Evolutionary conservation across 2,113 vertebrate species (phyloP), one percentile per base, ranked within the genome.

Genomic region (Chloebia gouldiae): DNA sequence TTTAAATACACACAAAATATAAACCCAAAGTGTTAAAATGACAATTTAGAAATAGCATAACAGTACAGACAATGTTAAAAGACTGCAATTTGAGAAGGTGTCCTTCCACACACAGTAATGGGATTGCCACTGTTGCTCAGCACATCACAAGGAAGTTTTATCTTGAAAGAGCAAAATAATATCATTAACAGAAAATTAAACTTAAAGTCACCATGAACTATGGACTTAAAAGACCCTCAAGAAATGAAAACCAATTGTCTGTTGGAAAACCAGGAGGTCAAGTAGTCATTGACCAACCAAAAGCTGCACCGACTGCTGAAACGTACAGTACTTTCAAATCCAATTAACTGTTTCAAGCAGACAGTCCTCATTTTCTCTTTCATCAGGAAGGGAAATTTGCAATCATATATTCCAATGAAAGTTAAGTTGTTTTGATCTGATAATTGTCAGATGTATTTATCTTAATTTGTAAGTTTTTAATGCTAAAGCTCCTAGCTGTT

Each of bases 381-480:
- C 95, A 98, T 97, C 92, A 94, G 89, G 95, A 97, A 97, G 91
- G 94, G 96, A 98, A 97, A 98, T 98, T 97, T 97, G 95, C 95
- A 97, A 98, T 98, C 97, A 96, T 96, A 93, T 94, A 97, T 95
- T 95, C 96, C 94, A 95, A 97, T 97, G 96, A 98, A 98, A 98
- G 97, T 98, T 97, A 97, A 96, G 97, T 98, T 98, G 97, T 97
- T 98, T 98, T 97, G 97, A 98, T 98, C 98, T 98, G 97, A 98
- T 98, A 97, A 98, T 98, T 98, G 97, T 98, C 97, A 96, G 96
- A 98, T 96, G 97, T 97, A 97, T 97, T 97, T 98, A 98, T 98
- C 98, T 98, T 98, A 98, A 98, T 98, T 98, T 98, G 93, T 98
- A 97, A 97, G 91, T 98, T 98, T 98, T 97, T 97, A 98, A 97